Evolutionary conservation across 2,888 invertebrate genomes (phyloP), one percentile per base, ranked within the genome.

Genomic region (Melipona beecheii): DNA sequence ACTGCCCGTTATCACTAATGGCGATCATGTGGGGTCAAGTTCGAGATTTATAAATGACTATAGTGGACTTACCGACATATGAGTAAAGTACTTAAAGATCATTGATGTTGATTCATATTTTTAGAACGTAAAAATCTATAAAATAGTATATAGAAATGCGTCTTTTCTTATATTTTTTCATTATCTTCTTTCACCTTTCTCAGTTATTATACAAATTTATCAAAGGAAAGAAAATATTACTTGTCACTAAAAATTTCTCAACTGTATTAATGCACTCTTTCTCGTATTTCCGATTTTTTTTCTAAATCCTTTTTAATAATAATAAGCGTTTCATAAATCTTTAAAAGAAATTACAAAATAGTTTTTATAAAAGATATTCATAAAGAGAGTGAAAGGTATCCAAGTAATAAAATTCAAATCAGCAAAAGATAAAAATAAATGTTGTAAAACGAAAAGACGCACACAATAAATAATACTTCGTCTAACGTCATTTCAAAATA

Each of bases 11-110:
- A 85, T 85, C 85, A 70, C 78, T 75, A 72, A 58, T 54, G 68
- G 24, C 52, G 66, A 77, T 65, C 70, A 69, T 64, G 72, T 62
- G 75, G 65, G 75, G 76, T 85, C 85, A 83, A 83, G 80, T 75
- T 85, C 84, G 71, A 76, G 73, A 74, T 77, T 80, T 74, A 83
- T 83, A 80, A 83, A 85, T 77, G 76, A 70, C 66, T 49, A 50
- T 21, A 24, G 17, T 13, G 17, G 27, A 50, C 68, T 78, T 64
- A 58, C 27, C 58, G 21, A n/a, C 52, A 43, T 21, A 36, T 69
- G 19, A 49, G n/a, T 68, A 24, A 27, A 43, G 6, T 49, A 9
- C 43, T 43, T 43, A 60, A 15, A 77, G 27, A 17, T 50, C 74
- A 31, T 71, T 54, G n/a, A 49, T 19, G 62, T 5, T 49, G 9